Evolutionary conservation across 2,888 invertebrate species (phyloP), one percentile per base, ranked within the genome.

Genomic region (Sinodicranocentrus sp.): DNA sequence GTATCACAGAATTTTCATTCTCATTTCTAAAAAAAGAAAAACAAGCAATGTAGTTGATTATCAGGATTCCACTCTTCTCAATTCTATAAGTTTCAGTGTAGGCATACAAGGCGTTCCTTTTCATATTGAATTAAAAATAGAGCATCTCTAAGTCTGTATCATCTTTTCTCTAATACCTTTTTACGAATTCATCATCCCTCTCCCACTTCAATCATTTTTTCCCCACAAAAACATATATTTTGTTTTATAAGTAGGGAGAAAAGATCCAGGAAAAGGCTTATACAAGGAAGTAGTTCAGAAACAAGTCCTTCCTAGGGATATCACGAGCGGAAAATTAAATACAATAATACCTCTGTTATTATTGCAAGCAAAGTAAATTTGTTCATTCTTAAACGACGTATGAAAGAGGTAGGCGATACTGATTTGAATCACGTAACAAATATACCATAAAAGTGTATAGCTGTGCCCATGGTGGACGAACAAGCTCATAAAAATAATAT

Each of bases 111-210:
- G 44, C 44, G 59, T 61, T 75, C 48, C 44, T 65, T 48, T 54
- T 76, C 67, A 75, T 63, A 23, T 59, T 13, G 59, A 76, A 76
- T 76, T 76, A 65, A 76, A 76, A 76, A 76, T 76, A 67, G 33
- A 39, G 44, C 43, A 43, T 17, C 17, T 28, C 28, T 52, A 63
- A 43, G 28, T 23, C 17, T 17, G 59, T 59, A 59, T 68, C 54
- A 59, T 67, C 39, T 67, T 76, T 67, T 39, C 63, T 52, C 65
- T 76, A 76, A 76, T 76, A 48, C 67, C 54, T 52, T 68, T 59
- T 68, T 26, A 65, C 67, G 48, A 77, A 77, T 68, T 77, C 77
- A 68, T 77, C 77, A 76, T 76, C 33, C 65, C 13, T 44, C 52
- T 25, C 23, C 25, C 13, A 63, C 28, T 63, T 70, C 70, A 70